phyloP scores from a whole-genome alignment of 2,888 invertebrate genomes.

The Xestia rhomboidea region DNA sequence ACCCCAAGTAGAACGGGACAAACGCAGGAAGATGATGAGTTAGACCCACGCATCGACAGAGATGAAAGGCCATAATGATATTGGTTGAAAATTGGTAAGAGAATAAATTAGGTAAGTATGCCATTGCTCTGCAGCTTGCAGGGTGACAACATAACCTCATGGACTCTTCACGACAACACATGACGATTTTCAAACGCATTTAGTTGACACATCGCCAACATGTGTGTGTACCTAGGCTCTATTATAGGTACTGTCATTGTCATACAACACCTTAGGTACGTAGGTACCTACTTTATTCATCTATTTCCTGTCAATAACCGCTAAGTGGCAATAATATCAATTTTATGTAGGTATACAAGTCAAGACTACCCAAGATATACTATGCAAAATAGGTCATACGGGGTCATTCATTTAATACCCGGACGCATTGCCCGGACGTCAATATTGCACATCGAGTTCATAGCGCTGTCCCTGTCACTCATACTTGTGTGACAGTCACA shows the following conservation, averaged over 20 bases:
- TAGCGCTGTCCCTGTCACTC: background rate
- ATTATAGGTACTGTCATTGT: too few species aligned
- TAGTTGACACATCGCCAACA: background rate
- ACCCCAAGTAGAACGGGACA: too few species aligned
- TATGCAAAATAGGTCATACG: conserved; percentile 8
- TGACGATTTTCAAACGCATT: background rate
- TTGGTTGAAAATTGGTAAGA: background rate
- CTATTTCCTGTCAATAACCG: background rate
- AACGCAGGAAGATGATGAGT: too few species aligned
- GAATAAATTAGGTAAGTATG: too few species aligned
- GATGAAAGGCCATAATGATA: background rate
- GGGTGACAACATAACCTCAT: background rate
- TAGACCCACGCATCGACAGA: background rate
- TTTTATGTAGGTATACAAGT: background rate
- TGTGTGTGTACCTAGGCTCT: too few species aligned
- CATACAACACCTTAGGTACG: too few species aligned
- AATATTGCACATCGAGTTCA: conserved; percentile 5
- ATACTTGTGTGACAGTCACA: conserved; percentile 10
- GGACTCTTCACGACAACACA: background rate
- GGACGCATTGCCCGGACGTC: conserved; percentile 4
- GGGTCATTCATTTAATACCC: conserved; percentile 5
- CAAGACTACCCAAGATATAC: background rate
- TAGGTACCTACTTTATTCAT: too few species aligned
- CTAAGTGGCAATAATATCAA: background rate
- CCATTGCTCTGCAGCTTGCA: too few species aligned